A percentile compares a stretch with the other conserved stretches of the same genome.
Conservation (phyloP, 2,797 vertebrate genomes). For the Discoglossus pictus region DNA sequence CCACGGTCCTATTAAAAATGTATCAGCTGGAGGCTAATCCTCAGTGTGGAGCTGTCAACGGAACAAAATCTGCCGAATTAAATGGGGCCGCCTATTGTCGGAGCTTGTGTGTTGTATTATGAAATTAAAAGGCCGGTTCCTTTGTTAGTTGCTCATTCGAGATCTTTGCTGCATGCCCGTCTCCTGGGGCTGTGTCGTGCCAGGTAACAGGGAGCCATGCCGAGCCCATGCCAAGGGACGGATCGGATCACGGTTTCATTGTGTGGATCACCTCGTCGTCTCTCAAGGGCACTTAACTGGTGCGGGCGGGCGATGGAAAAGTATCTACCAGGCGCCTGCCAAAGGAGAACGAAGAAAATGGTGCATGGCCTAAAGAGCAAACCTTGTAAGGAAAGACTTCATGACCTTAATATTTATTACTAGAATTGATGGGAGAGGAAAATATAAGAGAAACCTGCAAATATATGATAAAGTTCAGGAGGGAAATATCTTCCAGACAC, state of each 20-base stretch:
- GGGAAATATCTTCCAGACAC: no score
- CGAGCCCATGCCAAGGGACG: constrained; percentile 28
- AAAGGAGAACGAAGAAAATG: no score
- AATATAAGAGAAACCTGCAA: no score
- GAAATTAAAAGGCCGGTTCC: constrained; percentile 45
- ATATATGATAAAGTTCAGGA: no score
- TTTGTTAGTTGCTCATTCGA: constrained; percentile 34
- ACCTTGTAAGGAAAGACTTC: no score
- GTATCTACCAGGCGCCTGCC: background rate
- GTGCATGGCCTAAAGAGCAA: no score
- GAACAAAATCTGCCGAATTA: constrained; percentile 44
- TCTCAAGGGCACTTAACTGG: constrained; percentile 31
- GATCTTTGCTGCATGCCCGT: constrained; percentile 11
- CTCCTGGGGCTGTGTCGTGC: constrained; percentile 20
- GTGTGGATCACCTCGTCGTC: constrained; percentile 8
- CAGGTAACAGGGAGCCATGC: constrained; percentile 38
- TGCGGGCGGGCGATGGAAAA: background rate
- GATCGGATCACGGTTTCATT: constrained; percentile 38
- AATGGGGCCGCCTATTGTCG: constrained; percentile 39
- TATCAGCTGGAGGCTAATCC: constrained; percentile 40
- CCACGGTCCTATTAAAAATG: constrained; percentile 37
- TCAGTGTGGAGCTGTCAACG: constrained; percentile 41
- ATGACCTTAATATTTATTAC: no score
- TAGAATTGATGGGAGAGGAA: no score
- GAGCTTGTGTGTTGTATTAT: constrained; percentile 35